Conservation (phyloP, 1,140 invertebrate species). For the Pseudomyrmex sp. region DNA sequence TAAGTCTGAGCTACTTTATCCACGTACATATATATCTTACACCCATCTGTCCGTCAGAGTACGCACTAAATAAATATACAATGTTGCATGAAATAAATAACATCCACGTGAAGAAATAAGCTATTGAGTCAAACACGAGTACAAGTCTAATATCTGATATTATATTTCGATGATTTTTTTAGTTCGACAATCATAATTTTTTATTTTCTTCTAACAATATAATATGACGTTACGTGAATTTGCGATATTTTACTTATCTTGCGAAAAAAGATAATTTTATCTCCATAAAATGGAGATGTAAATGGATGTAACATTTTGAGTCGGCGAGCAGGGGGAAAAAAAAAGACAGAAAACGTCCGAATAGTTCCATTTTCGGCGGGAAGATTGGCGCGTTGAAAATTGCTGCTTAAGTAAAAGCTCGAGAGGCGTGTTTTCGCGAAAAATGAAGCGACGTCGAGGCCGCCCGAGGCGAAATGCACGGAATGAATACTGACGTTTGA, state of each 20-base stretch:
- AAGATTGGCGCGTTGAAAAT: constrained; percentile 55
- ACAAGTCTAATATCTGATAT: too few relatives aligned
- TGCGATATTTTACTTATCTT: too few relatives aligned
- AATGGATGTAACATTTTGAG: constrained; percentile 4
- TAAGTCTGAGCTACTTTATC: constrained; percentile 33
- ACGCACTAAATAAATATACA: neutral
- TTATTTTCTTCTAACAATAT: too few relatives aligned
- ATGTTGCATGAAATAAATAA: too few relatives aligned
- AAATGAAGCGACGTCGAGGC: constrained; percentile 24
- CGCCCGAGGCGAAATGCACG: constrained; percentile 6
- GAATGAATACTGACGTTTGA: constrained; percentile 41
- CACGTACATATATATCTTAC: neutral
- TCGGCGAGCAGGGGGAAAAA: neutral
- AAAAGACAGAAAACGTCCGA: constrained; percentile 13
- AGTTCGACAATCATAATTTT: too few relatives aligned
- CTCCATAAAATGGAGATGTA: neutral
- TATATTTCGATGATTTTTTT: too few relatives aligned
- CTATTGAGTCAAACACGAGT: too few relatives aligned
- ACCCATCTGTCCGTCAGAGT: constrained; percentile 25
- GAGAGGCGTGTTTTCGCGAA: constrained; percentile 10
- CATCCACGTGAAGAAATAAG: too few relatives aligned
- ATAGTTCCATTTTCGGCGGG: constrained; percentile 31
- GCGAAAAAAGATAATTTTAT: neutral
- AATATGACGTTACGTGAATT: too few relatives aligned
- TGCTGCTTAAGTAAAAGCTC: constrained; percentile 40